Percentiles rank a stretch among this genome's conserved stretches.
These are phyloP conservation scores for Brachymystax lenok DNA, from an alignment of 2,797 vertebrate genomes.

Conservation along the genomic window DNA sequence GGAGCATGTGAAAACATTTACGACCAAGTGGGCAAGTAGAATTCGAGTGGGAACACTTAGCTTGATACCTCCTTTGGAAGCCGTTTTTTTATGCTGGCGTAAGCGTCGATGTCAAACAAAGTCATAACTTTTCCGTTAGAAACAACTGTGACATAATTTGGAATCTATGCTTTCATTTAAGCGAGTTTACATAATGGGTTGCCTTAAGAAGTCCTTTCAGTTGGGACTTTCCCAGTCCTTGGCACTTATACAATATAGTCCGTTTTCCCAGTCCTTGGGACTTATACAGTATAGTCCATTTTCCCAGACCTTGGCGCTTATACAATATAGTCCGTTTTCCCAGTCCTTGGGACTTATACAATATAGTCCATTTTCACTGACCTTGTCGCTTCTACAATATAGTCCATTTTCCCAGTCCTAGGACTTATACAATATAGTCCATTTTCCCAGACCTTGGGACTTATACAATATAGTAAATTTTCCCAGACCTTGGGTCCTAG, in stretches of 20 bases:
- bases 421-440: too few relatives aligned
- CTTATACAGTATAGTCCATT: too few relatives aligned
- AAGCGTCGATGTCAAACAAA: neutral
- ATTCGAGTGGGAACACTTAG: neutral
- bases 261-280: neutral
- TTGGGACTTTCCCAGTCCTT: neutral
- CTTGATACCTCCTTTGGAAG: neutral
- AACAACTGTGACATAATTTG: neutral
- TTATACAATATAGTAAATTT: too few relatives aligned
- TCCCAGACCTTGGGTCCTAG: neutral
- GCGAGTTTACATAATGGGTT: neutral
- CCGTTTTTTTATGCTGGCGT: neutral
- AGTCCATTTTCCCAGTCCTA: too few relatives aligned
- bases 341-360: too few relatives aligned
- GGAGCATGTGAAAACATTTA: constrained; percentile 15
- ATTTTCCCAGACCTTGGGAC: too few relatives aligned
- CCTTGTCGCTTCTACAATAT: too few relatives aligned
- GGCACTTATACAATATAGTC: neutral
- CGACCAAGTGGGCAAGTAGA: constrained; percentile 3
- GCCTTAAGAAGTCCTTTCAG: neutral
- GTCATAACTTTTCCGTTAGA: neutral
- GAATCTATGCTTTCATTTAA: neutral
- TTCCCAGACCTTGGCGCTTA: too few relatives aligned
- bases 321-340: too few relatives aligned
- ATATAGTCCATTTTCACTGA: too few relatives aligned